These are phyloP conservation scores for Sterrhoptilus dennistouni DNA, from an alignment of 2,113 vertebrate species.

Conservation along the genomic window DNA sequence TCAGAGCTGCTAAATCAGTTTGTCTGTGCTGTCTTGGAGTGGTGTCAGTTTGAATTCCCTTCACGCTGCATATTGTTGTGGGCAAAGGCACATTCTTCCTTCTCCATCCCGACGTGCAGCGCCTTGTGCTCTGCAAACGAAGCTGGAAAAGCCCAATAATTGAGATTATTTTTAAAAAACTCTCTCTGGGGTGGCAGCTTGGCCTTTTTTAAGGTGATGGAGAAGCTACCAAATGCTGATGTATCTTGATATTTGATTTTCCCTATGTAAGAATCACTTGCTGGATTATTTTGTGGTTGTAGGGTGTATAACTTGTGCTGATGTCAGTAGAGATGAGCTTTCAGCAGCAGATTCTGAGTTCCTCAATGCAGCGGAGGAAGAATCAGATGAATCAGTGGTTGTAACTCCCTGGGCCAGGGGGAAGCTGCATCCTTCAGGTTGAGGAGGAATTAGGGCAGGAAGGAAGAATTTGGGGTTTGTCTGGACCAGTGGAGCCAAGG, in stretches of 20 bases:
- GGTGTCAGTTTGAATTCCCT: constrained; percentile 44
- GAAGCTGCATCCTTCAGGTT: neutral
- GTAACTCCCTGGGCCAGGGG: neutral
- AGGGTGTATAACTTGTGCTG: neutral
- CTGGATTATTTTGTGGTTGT: neutral
- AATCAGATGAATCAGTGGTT: neutral
- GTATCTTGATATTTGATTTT: neutral
- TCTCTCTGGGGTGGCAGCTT: neutral
- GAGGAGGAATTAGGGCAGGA: neutral
- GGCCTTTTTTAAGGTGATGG: neutral
- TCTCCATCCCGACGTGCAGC: neutral
- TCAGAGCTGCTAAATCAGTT: constrained; percentile 60
- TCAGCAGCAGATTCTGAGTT: accelerated
- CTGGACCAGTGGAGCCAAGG: neutral
- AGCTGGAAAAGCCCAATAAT: neutral
- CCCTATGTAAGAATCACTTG: accelerated
- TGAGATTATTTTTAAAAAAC: neutral
- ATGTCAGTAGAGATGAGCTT: neutral
- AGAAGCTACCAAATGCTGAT: neutral
- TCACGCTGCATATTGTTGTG: constrained; percentile 9
- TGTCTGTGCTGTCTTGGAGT: constrained; percentile 19
- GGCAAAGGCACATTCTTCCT: neutral
- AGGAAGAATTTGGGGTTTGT: neutral
- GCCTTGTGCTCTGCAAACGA: neutral
- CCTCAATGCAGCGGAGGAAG: neutral